These are phyloP conservation scores for Polypterus bichir DNA, from an alignment of 2,113 vertebrate genomes.

Conservation along the genomic window DNA sequence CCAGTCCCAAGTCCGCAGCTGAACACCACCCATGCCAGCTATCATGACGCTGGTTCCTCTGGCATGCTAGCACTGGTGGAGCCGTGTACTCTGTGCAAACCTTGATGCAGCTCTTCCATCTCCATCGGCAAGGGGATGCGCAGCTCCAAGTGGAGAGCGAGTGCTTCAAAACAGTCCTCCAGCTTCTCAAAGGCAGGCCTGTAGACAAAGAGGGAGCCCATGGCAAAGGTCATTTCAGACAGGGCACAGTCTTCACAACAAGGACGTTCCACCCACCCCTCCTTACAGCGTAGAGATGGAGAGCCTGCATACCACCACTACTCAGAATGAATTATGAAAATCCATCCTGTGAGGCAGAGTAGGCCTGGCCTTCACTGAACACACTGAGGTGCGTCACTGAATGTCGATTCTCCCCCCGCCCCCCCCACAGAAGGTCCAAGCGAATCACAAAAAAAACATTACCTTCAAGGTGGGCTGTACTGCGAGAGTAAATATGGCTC, in stretches of 20 bases:
- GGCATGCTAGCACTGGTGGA: slow-evolving; percentile 23
- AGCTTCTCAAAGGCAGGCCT: slow-evolving; percentile 86
- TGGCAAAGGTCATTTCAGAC: background rate
- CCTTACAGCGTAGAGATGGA: background rate
- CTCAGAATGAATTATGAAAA: background rate
- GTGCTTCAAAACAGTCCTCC: slow-evolving; percentile 83
- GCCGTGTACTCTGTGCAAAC: slow-evolving; percentile 36
- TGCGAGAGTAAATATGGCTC: too few relatives aligned
- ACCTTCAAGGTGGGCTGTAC: too few relatives aligned
- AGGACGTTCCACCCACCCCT: too few relatives aligned
- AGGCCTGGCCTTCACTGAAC: too few relatives aligned
- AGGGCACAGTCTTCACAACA: background rate
- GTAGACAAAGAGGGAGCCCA: slow-evolving; percentile 12
- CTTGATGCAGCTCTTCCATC: slow-evolving; percentile 80
- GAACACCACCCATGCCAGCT: too few relatives aligned
- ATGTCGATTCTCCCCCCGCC: too few relatives aligned
- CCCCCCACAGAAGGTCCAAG: too few relatives aligned
- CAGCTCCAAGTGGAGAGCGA: slow-evolving; percentile 79
- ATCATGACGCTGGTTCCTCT: slow-evolving; percentile 3
- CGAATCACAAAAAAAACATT: too few relatives aligned
- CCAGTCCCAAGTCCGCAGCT: too few relatives aligned
- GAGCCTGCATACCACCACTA: background rate
- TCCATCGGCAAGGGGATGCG: slow-evolving; percentile 81
- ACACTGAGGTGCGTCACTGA: too few relatives aligned
- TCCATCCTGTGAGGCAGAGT: too few relatives aligned